Evolutionary conservation across 2,797 vertebrate genomes (phyloP), one percentile per base, ranked within the genome.

Genomic region (Tokudaia muenninki): DNA sequence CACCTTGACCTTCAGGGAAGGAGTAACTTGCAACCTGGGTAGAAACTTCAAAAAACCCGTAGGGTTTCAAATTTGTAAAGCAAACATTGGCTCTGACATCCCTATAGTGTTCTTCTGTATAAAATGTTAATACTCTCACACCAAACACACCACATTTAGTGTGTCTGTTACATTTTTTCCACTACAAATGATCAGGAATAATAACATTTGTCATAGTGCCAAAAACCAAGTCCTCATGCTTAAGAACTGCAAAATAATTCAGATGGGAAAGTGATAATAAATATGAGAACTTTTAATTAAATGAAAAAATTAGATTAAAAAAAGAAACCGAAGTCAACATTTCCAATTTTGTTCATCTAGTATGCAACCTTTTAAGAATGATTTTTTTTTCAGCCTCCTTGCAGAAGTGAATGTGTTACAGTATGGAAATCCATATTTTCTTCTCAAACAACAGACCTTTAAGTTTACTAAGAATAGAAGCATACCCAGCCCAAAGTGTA

Each of bases 161-260:
- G 11, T 50, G 37, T 44, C 55, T 80, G 75, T 50, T 52, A 26
- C 29, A 6, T 34, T 41, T 52, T 8, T 19, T n/a, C 55, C 6
- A 1, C 8, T 91, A 34, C 74, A 79, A 87, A 89, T 82, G 52
- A 79, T 70, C 29, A 75, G 91, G 59, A 75, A 55, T 84, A 93
- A 95, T 81, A 61, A 61, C 29, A 3, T 72, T 93, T 80, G 16
- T 37, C 4, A 50, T 44, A 79, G 74, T 83, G 61, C 61, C 52
- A 91, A 95, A 93, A 34, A 13, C 34, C 57, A 65, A 77, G 37
- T 72, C 37, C 65, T 61, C 5, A 16, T 61, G 13, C 50, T 86
- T 82, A 8, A 44, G 91, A 96, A 44, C 6, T 86, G 81, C 26
- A 52, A 72, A 63, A 89, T 65, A 93, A 95, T 74, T 91, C 67